These are phyloP conservation scores for Lepilemur septentrionalis DNA, from an alignment of 2,797 vertebrate genomes.

Conservation along the genomic window DNA sequence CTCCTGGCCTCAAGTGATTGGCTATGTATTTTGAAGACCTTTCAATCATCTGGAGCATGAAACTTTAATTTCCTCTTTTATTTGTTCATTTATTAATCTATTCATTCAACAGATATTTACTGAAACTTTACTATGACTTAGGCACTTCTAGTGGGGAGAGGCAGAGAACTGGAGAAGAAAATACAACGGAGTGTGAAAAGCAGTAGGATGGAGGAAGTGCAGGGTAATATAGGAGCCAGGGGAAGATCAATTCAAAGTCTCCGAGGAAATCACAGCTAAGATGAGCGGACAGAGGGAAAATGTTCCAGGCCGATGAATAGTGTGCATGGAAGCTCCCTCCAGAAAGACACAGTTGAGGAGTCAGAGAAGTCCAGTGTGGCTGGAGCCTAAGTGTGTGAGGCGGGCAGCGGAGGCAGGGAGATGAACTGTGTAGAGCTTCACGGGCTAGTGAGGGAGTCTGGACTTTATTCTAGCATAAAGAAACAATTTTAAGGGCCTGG, in stretches of 20 bases:
- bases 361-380: background rate
- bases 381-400: background rate
- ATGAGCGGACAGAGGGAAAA: background rate
- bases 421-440: background rate
- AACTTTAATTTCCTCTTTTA: background rate
- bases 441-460: background rate
- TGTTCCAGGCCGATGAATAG: no score
- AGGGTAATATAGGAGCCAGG: background rate
- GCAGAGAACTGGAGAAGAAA: background rate
- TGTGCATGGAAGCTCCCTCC: rapidly evolving
- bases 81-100: background rate
- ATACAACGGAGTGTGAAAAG: no score
- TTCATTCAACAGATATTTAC: background rate
- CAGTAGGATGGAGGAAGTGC: background rate
- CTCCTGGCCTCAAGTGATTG: background rate
- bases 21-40: background rate
- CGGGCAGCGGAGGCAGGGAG: background rate
- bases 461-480: background rate
- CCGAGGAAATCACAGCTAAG: background rate
- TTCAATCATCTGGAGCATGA: background rate
- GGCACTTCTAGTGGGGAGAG: background rate
- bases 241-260: background rate
- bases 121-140: background rate
- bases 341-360: background rate
- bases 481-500: background rate